phyloP scores from a whole-genome alignment of 2,113 vertebrate species.

The Protobothrops mucrosquamatus region DNA sequence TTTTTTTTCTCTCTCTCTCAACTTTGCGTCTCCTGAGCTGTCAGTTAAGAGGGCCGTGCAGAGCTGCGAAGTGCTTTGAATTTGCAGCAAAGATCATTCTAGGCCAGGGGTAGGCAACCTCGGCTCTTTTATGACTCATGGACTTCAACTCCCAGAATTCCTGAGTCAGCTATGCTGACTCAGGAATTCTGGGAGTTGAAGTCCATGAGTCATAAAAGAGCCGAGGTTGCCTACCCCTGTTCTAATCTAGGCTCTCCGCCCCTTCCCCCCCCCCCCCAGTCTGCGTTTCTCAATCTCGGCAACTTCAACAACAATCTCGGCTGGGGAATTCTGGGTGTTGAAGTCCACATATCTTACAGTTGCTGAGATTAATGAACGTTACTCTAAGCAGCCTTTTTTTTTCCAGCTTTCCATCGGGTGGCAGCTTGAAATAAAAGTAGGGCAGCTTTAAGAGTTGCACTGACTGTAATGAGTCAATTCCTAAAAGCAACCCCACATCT shows the following conservation, averaged over 20 bases:
- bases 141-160: too few species aligned
- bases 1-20: neutral
- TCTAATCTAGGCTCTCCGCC: too few species aligned
- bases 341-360: neutral
- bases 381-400: neutral
- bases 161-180: too few species aligned
- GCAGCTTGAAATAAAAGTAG: neutral
- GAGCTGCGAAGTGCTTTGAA: neutral
- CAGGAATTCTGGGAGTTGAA: too few species aligned
- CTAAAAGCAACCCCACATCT: neutral
- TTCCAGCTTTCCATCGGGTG: neutral
- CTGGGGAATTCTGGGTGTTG: neutral
- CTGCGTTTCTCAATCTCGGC: neutral
- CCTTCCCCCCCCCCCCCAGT: neutral
- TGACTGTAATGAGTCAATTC: neutral
- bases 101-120: too few species aligned
- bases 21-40: neutral
- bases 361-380: neutral
- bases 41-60: neutral
- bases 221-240: too few species aligned
- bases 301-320: neutral
- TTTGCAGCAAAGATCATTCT: neutral
- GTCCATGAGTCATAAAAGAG: too few species aligned
- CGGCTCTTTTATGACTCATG: too few species aligned
- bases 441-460: neutral